phyloP scores from a whole-genome alignment of 2,113 vertebrate genomes.

The Tapirus terrestris region DNA sequence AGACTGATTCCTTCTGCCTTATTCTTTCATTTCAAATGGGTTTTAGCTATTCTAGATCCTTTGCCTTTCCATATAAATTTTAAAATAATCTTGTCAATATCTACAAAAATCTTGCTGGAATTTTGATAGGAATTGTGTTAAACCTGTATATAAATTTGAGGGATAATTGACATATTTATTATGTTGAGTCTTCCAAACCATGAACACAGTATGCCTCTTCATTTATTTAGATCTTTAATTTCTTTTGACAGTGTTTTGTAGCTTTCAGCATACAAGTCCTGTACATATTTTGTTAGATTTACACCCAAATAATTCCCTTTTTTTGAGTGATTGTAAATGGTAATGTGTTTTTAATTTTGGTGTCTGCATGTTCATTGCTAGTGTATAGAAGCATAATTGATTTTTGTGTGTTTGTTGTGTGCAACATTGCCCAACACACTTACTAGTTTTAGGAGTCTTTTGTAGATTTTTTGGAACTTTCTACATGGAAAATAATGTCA shows the following conservation, averaged over 20 bases:
- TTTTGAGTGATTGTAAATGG: not conserved
- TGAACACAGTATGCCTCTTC: not conserved
- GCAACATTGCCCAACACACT: not conserved
- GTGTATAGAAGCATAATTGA: not conserved
- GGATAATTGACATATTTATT: not conserved
- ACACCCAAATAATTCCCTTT: not conserved
- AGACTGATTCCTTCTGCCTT: conserved; percentile 45
- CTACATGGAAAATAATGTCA: not conserved
- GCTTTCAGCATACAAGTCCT: not conserved
- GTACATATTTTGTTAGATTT: not conserved
- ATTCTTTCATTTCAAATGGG: conserved; percentile 23
- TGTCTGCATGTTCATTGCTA: not conserved
- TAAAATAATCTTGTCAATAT: conserved; percentile 27
- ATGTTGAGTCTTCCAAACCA: not conserved
- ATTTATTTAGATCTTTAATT: conserved; percentile 22
- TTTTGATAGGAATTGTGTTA: conserved; percentile 39
- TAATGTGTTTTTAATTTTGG: not conserved
- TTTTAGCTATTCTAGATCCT: conserved; percentile 3
- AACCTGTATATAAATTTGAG: not conserved
- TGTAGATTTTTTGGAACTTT: not conserved
- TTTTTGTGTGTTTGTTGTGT: not conserved
- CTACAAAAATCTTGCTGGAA: not conserved
- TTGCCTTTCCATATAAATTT: not conserved
- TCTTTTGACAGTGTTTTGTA: not conserved
- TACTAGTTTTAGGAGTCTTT: not conserved